These are phyloP conservation scores for Coluber constrictor DNA, from an alignment of 2,797 vertebrate species.

Conservation along the genomic window DNA sequence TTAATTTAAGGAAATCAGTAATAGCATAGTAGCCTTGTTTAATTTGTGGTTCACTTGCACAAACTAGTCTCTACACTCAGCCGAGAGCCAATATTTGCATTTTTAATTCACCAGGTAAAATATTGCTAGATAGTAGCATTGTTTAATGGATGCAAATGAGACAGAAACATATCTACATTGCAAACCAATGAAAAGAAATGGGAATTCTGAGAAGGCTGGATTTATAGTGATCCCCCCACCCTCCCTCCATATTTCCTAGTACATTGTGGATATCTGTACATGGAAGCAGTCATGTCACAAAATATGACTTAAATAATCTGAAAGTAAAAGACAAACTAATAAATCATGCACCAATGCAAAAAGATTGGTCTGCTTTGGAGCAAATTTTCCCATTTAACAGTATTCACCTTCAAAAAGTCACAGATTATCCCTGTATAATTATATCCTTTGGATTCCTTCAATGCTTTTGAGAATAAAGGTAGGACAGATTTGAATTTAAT, in stretches of 20 bases:
- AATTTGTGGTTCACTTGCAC: conserved; percentile 58
- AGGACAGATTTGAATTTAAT: conserved; percentile 14
- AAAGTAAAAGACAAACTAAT: conserved; percentile 37
- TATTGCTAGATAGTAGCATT: conserved; percentile 61
- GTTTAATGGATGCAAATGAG: conserved; percentile 69
- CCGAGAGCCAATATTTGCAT: conserved; percentile 67
- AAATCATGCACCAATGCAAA: conserved; percentile 35
- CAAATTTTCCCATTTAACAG: conserved; percentile 31
- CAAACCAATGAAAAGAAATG: conserved; percentile 53
- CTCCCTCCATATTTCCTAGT: conserved; percentile 33
- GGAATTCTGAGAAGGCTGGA: conserved; percentile 52
- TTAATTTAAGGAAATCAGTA: conserved; percentile 66
- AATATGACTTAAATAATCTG: conserved; percentile 41
- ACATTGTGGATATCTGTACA: conserved; percentile 14
- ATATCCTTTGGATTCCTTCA: conserved; percentile 32
- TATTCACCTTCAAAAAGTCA: conserved; percentile 45
- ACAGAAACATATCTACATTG: conserved; percentile 49
- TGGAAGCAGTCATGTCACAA: not conserved
- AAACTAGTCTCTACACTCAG: conserved; percentile 48
- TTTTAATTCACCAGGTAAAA: conserved; percentile 69
- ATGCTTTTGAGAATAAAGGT: conserved; percentile 1
- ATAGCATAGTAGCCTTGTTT: conserved; percentile 45
- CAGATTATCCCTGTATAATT: conserved; percentile 36
- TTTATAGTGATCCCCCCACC: conserved; percentile 46
- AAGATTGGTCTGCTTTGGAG: conserved; percentile 13